Percentiles rank a stretch among this genome's conserved stretches.
phyloP scores from a whole-genome alignment of 1,140 invertebrate genomes.

The Campoletis sonorensis region DNA sequence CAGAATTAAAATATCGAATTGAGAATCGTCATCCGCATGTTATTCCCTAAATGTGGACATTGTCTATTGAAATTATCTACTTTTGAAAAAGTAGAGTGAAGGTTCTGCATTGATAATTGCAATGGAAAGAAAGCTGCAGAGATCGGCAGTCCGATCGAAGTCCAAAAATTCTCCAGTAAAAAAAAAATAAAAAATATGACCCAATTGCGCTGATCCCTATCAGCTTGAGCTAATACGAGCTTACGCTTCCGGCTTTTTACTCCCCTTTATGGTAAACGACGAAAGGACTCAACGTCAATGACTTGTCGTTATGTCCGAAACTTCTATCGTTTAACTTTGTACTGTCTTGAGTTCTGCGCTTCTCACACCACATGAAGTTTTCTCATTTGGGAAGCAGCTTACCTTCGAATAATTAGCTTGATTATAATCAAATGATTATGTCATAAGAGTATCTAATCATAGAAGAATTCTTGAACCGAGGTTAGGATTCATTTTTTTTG shows the following conservation, averaged over 20 bases:
- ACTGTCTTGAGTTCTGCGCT: neutral
- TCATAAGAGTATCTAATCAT: neutral
- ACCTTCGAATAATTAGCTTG: neutral
- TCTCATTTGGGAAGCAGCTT: neutral
- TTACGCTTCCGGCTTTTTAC: neutral
- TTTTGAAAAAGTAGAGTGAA: no score
- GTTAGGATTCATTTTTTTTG: neutral
- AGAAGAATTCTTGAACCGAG: neutral
- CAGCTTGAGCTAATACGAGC: neutral
- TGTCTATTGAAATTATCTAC: no score
- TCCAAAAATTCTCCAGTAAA: no score
- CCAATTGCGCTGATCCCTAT: neutral
- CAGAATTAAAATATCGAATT: no score
- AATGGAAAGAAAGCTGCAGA: neutral
- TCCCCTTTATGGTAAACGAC: neutral
- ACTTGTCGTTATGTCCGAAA: neutral
- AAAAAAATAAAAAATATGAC: neutral
- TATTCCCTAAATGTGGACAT: no score
- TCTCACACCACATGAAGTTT: neutral
- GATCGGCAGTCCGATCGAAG: neutral
- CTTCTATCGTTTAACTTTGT: neutral
- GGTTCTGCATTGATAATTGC: neutral
- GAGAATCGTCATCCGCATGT: no score
- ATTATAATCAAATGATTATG: constrained; percentile 5
- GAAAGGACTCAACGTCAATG: neutral